Evolutionary conservation across 37 sponge, comb jelly and placozoan genomes (phyloP).

Genomic region (Hormiphora californensis): DNA sequence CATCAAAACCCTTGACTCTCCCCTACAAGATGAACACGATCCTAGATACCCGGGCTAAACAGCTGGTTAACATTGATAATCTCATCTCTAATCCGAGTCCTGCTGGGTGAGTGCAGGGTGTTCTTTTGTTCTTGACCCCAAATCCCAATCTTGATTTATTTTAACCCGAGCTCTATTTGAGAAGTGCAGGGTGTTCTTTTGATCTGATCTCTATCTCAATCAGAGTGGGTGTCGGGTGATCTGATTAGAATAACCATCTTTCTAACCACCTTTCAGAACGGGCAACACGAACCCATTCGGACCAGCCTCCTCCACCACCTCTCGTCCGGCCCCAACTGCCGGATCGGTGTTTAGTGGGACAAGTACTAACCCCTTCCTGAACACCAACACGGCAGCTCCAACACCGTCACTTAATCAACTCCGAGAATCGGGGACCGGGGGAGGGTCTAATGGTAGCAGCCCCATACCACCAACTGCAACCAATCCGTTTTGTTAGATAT

Average conservation of each 20-base stretch:
- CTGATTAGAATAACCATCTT: too few relatives aligned
- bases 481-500: too few relatives aligned
- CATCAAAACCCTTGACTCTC: too few relatives aligned
- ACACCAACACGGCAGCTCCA: neutral
- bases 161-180: neutral
- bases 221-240: too few relatives aligned
- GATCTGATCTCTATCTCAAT: neutral
- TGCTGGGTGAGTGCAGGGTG: neutral
- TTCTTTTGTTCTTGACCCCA: neutral
- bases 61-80: constrained; percentile 40
- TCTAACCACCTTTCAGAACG: too few relatives aligned
- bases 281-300: constrained; percentile 50
- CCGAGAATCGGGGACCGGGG: too few relatives aligned
- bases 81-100: constrained; percentile 32
- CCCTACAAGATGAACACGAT: constrained; percentile 40
- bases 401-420: constrained; percentile 5
- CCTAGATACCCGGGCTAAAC: constrained; percentile 24
- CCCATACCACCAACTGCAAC: too few relatives aligned
- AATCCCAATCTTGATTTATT: neutral
- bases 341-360: constrained; percentile 46
- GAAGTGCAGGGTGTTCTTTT: neutral
- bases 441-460: too few relatives aligned
- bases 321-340: neutral
- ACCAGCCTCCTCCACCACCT: too few relatives aligned
- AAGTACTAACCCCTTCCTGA: constrained; percentile 22